Base-by-base conservation (phyloP, 2,888 invertebrate genomes). In the Taphrorychus bicolor region DNA sequence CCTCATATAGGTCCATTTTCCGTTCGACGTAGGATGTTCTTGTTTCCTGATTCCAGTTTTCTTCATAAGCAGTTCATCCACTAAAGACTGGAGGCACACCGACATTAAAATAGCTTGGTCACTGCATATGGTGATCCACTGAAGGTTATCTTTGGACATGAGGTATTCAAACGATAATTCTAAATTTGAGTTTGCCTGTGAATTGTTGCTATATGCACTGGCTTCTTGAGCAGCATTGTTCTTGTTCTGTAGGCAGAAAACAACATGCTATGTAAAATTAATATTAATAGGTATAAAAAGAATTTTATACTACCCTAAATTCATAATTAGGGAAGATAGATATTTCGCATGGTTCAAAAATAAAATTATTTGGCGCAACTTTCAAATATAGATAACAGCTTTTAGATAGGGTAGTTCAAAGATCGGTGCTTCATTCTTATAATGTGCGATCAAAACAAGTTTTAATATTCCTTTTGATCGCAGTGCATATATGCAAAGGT, bases 81-180 rank as follows among this genome's bases (percentile, higher is more conserved):
- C 98, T 88, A 98, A 95, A 4, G 94, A 92, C 86, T 97, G 94
- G 64, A 99, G 85, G 79, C 96, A 96, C 63, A 97, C 92, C 23
- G 97, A 97, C 87, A 99, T 95, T 70, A 98, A 87, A 80, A 98
- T 97, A 0, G 97, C 95, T 83, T 95, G 93, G 72, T 94, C 91
- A 73, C 95, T 97, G 60, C 89, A 87, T 74, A 98, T 88, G 18
- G 95, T 95, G 71, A 98, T 91, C 98, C 98, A 98, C 78, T 95
- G 91, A 68, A 98, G 85, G 72, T 92, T 91, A 80, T 97, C 95
- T 83, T 92, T 94, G 22, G 92, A 90, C 84, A 97, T 89, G 66
- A 98, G 87, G 85, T 98, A 98, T 83, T 98, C 97, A 82, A 98
- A 97, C 0, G 97, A 94, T 60, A 98, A 83, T 82, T 97, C 97